A percentile compares a stretch with the other conserved stretches of the same genome.
phyloP scores from a whole-genome alignment of 2,888 invertebrate species.

The Crioceris asparagi region DNA sequence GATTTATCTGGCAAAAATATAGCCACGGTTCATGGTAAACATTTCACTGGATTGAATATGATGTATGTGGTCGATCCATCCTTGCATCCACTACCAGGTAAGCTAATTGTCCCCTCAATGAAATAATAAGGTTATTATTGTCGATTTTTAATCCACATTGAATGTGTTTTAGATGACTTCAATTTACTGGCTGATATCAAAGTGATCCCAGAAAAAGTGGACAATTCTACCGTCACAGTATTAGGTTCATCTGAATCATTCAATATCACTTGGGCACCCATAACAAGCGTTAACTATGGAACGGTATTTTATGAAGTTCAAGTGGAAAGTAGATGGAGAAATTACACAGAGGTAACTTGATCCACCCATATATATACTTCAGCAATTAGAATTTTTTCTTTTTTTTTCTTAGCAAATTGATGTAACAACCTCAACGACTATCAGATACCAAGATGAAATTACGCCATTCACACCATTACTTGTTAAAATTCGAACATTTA shows the following conservation, averaged over 20 bases:
- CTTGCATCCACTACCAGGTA: conserved; percentile 31
- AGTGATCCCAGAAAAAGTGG: conserved; percentile 66
- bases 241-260: conserved; percentile 70
- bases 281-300: conserved; percentile 65
- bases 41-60: conserved; percentile 53
- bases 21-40: conserved; percentile 52
- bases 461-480: conserved; percentile 61
- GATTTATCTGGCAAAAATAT: conserved; percentile 66
- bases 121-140: neutral
- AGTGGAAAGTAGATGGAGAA: conserved; percentile 37
- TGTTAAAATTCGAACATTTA: conserved; percentile 68
- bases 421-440: conserved; percentile 42
- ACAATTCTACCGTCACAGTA: conserved; percentile 54
- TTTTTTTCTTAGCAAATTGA: conserved; percentile 36
- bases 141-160: neutral
- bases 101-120: neutral
- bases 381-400: conserved; percentile 2
- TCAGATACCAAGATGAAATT: conserved; percentile 43
- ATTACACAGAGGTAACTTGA: conserved; percentile 43
- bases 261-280: conserved; percentile 72
- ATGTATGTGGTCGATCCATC: conserved; percentile 64
- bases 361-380: conserved; percentile 1
- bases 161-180: conserved; percentile 9
- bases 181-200: conserved; percentile 36
- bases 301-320: conserved; percentile 74